A percentile compares a stretch with the other conserved stretches of the same genome.
These are phyloP conservation scores for Melieria omissa DNA, from an alignment of 2,888 invertebrate genomes.

Conservation along the genomic window DNA sequence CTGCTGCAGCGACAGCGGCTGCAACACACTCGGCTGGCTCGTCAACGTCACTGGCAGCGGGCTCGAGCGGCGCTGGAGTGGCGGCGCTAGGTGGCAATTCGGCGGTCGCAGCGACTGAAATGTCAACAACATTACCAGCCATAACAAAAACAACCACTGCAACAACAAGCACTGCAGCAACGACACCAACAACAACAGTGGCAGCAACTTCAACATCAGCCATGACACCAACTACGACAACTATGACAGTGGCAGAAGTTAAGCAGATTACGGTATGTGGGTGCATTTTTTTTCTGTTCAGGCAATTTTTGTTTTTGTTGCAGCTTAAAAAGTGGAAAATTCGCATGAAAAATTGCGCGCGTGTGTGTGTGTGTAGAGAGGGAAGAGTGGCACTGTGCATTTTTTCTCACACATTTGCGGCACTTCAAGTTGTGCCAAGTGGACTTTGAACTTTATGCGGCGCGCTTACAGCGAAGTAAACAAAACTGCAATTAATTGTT, in stretches of 20 bases:
- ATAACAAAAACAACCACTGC: conserved; percentile 8
- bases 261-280: conserved; percentile 63
- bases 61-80: not conserved
- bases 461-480: not conserved
- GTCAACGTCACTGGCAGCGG: conserved; percentile 26
- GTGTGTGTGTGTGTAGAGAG: too few relatives aligned
- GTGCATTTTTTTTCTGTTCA: conserved; percentile 10
- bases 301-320: not conserved
- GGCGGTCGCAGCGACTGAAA: conserved; percentile 11
- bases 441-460: too few relatives aligned
- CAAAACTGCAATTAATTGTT: not conserved
- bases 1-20: conserved; percentile 28
- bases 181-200: conserved; percentile 40
- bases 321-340: not conserved
- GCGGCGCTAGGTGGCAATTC: not conserved
- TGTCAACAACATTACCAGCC: conserved; percentile 16
- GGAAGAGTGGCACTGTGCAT: too few relatives aligned
- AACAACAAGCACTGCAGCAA: conserved; percentile 20
- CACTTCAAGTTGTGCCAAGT: too few relatives aligned
- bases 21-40: conserved; percentile 33
- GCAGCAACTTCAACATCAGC: conserved; percentile 37
- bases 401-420: too few relatives aligned
- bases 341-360: not conserved
- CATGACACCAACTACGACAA: conserved; percentile 38
- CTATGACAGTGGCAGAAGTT: conserved; percentile 49